A percentile compares a stretch with the other conserved stretches of the same genome.
Conservation (phyloP, 2,113 vertebrate species). For the Oncorhynchus masou region DNA sequence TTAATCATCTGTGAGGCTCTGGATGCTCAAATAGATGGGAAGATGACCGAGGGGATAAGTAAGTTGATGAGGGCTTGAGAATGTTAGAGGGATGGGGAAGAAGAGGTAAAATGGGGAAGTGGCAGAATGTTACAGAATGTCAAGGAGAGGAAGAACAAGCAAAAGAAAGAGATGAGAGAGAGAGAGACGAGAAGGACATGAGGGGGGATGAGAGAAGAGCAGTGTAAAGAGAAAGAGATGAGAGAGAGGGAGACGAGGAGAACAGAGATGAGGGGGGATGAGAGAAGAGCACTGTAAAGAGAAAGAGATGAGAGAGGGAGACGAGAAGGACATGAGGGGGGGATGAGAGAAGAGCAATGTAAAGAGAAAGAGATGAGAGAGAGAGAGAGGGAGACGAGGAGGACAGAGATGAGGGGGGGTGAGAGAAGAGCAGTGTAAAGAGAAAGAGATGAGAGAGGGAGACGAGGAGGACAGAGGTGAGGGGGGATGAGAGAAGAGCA, state of each 20-base stretch:
- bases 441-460: neutral
- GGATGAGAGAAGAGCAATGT: no score
- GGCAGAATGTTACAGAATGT: no score
- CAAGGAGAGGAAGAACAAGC: neutral
- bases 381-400: neutral
- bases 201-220: no score
- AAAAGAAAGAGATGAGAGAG: neutral
- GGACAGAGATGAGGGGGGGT: no score
- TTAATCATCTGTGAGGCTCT: constrained; percentile 27
- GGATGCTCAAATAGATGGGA: constrained; percentile 10
- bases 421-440: neutral
- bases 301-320: neutral
- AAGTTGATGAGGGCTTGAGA: constrained; percentile 7
- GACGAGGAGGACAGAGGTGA: no score
- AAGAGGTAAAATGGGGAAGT: neutral
- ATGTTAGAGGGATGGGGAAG: neutral
- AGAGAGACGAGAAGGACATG: neutral
- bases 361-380: neutral
- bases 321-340: no score
- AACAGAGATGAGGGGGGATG: no score
- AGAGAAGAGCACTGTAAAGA: neutral
- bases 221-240: neutral
- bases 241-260: neutral
- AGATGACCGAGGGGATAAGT: neutral
- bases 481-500: no score